These are phyloP conservation scores for Eupithecia centaureata DNA, from an alignment of 2,888 invertebrate species.

Conservation along the genomic window DNA sequence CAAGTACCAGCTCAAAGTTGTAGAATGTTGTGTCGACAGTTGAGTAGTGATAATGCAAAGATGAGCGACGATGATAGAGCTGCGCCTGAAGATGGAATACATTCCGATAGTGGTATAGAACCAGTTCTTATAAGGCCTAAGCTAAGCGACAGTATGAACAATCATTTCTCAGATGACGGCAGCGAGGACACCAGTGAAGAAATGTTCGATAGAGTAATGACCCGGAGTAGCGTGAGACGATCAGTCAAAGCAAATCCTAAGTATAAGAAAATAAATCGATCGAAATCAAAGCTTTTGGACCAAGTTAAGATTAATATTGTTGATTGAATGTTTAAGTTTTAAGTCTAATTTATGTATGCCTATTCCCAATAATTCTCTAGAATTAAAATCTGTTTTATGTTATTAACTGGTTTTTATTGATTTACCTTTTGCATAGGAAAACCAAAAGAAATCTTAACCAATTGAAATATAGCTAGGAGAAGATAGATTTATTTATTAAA, in stretches of 20 bases:
- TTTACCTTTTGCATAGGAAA: background rate
- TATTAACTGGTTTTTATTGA: slow-evolving; percentile 1
- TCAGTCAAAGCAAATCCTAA: slow-evolving; percentile 81
- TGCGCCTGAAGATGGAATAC: slow-evolving; percentile 58
- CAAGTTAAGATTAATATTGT: slow-evolving; percentile 77
- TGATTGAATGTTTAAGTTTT: slow-evolving; percentile 52
- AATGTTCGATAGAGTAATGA: slow-evolving; percentile 78
- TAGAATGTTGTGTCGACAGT: slow-evolving; percentile 60
- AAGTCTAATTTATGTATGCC: slow-evolving; percentile 26
- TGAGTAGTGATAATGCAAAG: slow-evolving; percentile 60
- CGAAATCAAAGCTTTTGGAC: slow-evolving; percentile 76
- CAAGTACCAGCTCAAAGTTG: slow-evolving; percentile 64
- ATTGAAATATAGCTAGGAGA: background rate
- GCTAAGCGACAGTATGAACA: slow-evolving; percentile 78
- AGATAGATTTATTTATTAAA: background rate
- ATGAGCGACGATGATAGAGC: slow-evolving; percentile 71
- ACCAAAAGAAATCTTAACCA: background rate
- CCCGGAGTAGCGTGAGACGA: slow-evolving; percentile 73
- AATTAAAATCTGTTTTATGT: slow-evolving; percentile 30
- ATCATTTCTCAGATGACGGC: slow-evolving; percentile 79
- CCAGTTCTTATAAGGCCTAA: slow-evolving; percentile 68
- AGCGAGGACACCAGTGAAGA: slow-evolving; percentile 81
- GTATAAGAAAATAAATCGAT: slow-evolving; percentile 78
- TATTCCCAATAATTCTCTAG: slow-evolving; percentile 12
- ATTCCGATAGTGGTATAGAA: slow-evolving; percentile 66